A percentile compares a stretch with the other conserved stretches of the same genome.
phyloP scores from a whole-genome alignment of 2,113 vertebrate genomes.

The Condylura cristata region DNA sequence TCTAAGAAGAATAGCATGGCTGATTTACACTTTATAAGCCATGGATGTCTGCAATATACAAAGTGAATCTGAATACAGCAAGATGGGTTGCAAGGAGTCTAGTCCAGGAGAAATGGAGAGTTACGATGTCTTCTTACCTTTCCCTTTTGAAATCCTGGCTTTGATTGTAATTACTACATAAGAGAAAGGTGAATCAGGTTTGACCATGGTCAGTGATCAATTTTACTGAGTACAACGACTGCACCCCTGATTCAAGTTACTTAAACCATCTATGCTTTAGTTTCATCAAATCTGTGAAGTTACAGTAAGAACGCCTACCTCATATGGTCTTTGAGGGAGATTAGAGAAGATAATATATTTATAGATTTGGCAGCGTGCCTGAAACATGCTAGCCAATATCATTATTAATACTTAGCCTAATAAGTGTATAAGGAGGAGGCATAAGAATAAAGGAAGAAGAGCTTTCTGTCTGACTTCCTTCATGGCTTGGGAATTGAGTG shows the following conservation, averaged over 20 bases:
- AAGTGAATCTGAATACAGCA: neutral
- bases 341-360: constrained; percentile 22
- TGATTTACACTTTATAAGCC: neutral
- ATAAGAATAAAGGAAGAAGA: neutral
- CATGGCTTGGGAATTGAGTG: neutral
- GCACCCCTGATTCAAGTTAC: neutral
- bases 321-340: neutral
- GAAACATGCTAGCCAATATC: neutral
- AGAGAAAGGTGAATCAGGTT: neutral
- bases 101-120: neutral
- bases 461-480: neutral
- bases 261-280: neutral
- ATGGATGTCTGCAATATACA: neutral
- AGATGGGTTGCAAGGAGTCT: neutral
- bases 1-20: neutral
- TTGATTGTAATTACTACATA: neutral
- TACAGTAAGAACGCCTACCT: constrained; percentile 5
- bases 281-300: constrained; percentile 48
- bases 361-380: constrained; percentile 8
- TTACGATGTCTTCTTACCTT: neutral
- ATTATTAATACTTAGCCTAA: constrained; percentile 37
- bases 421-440: neutral
- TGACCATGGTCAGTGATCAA: neutral
- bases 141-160: neutral
- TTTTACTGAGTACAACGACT: neutral